phyloP scores from a whole-genome alignment of 2,113 vertebrate species.

The Rhinogobius similis region DNA sequence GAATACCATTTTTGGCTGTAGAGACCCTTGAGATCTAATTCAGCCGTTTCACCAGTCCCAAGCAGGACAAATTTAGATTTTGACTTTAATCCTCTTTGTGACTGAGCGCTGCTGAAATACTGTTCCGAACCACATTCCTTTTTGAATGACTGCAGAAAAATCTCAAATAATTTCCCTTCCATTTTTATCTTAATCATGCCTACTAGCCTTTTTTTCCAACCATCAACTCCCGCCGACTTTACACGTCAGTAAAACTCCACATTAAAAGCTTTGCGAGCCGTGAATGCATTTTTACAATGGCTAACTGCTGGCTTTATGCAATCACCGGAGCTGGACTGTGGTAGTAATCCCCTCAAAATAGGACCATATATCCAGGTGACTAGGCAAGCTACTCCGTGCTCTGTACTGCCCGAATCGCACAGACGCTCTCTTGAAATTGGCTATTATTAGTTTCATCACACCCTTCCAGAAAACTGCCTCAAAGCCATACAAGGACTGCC shows the following conservation, averaged over 20 bases:
- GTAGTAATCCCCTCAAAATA: constrained; percentile 41
- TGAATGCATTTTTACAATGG: constrained; percentile 46
- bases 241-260: constrained; percentile 31
- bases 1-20: not conserved
- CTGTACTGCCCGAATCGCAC: constrained; percentile 39
- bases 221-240: constrained; percentile 11
- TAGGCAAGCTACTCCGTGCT: constrained; percentile 17
- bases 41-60: not conserved
- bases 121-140: not conserved
- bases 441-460: constrained; percentile 48
- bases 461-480: constrained; percentile 40
- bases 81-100: too few relatives aligned
- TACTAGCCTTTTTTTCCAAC: not conserved
- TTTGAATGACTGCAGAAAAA: not conserved
- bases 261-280: constrained; percentile 34
- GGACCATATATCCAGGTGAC: constrained; percentile 32
- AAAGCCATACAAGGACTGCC: constrained; percentile 8
- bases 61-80: not conserved
- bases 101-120: too few relatives aligned
- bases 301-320: constrained; percentile 47
- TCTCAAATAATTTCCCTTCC: not conserved
- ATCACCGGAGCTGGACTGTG: constrained; percentile 20
- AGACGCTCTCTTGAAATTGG: constrained; percentile 26
- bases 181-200: constrained; percentile 6
- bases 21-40: not conserved